phyloP scores from a whole-genome alignment of 2,888 invertebrate species.

The Anagyrus pseudococci region DNA sequence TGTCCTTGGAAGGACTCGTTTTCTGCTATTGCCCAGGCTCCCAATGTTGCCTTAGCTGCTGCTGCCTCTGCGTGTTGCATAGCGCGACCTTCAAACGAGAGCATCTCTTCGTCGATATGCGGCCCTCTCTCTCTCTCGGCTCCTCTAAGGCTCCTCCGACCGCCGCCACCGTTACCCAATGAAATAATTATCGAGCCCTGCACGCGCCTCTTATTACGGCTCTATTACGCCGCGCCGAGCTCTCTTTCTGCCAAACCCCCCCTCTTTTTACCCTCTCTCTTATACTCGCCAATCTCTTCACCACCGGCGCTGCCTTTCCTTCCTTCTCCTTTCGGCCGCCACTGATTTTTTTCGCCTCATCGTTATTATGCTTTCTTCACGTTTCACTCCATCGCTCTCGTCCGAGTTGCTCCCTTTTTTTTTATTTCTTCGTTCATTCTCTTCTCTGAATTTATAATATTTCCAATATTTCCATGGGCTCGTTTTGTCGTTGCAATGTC shows the following conservation, averaged over 20 bases:
- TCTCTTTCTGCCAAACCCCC: not conserved
- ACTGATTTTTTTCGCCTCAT: not conserved
- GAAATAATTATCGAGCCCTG: constrained; percentile 33
- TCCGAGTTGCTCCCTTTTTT: not conserved
- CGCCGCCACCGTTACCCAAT: constrained; percentile 33
- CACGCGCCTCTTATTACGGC: constrained; percentile 34
- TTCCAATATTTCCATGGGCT: not conserved
- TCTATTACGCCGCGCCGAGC: constrained; percentile 22
- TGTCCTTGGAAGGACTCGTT: constrained; percentile 36
- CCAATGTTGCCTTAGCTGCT: no score
- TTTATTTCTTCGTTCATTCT: not conserved
- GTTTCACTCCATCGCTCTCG: no score
- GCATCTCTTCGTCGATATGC: constrained; percentile 12
- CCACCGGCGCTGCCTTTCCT: no score
- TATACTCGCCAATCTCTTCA: no score
- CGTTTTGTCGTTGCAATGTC: not conserved
- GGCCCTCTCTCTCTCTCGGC: not conserved
- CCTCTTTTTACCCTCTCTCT: not conserved
- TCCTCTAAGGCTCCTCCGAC: constrained; percentile 16
- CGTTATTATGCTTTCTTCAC: no score
- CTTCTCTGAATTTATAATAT: no score
- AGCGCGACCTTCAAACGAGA: constrained; percentile 26
- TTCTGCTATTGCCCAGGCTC: no score
- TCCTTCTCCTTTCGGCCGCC: no score
- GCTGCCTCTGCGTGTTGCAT: constrained; percentile 3